Base-by-base conservation (phyloP, 2,888 invertebrate genomes). In the Mechanitis messenoides region DNA sequence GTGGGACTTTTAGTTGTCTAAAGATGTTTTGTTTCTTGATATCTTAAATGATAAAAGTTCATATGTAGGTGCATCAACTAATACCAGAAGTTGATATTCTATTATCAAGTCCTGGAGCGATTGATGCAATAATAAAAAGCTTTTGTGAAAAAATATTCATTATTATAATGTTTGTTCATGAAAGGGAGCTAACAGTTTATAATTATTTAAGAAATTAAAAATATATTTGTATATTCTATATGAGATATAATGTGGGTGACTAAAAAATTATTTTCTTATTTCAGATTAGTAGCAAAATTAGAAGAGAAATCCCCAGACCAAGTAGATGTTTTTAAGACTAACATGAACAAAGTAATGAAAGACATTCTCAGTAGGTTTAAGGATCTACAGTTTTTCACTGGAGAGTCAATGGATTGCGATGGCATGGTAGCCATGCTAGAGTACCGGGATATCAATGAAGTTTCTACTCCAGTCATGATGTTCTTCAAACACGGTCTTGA, bases 401-500 rank as follows among this genome's bases (percentile, higher is more conserved):
- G 98, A 33, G 97, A 97, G 90, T 95, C 96, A 12, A 96, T 96
- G 96, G 97, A 97, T 77, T 94, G 95, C 67, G 98, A 98, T 71
- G 98, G 97, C 71, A 94, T 97, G 94, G 95, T 98, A n/a, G 97
- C 94, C 66, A 92, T 98, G 81, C 92, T 96, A 88, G 98, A 98
- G 84, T 98, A 98, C 87, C 94, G 97, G 81, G 97, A 97, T 66
- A 93, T 96, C 64, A 92, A 96, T 72, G 96, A 95, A 58, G 92
- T 93, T 3, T 94, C 94, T 70, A 92, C 94, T 58, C 98, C 98
- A 58, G 94, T 97, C 72, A 91, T 98, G 83, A 96, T 98, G 95
- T 97, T 97, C 90, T 97, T 97, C 91, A 98, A 98, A 89, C 98
- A 98, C 76, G 98, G 98, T 68, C 93, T 98, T 67, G 93, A 95